A percentile compares a stretch with the other conserved stretches of the same genome.
Conservation (phyloP, 2,888 invertebrate species). For the Rapana venosa region DNA sequence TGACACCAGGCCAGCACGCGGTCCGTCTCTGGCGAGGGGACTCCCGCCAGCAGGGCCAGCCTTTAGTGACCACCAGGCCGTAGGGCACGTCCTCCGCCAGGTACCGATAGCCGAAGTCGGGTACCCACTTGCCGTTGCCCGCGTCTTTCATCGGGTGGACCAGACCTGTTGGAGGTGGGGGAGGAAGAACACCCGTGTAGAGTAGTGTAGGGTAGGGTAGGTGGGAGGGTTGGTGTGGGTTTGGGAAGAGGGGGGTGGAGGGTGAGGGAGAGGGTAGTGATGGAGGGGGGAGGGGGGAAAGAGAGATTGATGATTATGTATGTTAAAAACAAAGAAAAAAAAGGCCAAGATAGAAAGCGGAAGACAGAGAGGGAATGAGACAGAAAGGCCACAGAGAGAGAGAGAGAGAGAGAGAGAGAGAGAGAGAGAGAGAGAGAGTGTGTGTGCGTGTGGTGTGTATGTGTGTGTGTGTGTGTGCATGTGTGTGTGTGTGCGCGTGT, state of each 20-base stretch:
- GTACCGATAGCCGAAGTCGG: slow-evolving; percentile 67
- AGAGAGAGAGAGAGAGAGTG: too few species aligned
- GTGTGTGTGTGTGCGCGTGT: slow-evolving; percentile 10
- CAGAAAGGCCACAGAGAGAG: too few species aligned
- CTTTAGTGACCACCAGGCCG: slow-evolving; percentile 66
- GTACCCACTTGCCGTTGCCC: slow-evolving; percentile 59
- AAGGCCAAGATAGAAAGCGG: neutral
- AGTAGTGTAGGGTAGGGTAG: neutral
- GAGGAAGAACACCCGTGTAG: neutral
- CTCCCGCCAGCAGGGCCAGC: slow-evolving; percentile 64
- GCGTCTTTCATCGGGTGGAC: slow-evolving; percentile 62
- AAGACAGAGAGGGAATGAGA: neutral
- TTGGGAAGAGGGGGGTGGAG: too few species aligned
- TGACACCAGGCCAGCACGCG: slow-evolving; percentile 65
- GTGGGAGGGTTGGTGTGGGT: too few species aligned
- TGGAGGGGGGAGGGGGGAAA: too few species aligned
- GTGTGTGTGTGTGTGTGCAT: too few species aligned
- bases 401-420: too few species aligned
- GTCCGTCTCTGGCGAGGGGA: slow-evolving; percentile 64
- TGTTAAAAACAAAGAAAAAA: too few species aligned
- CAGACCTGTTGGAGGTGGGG: slow-evolving; percentile 49
- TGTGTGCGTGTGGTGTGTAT: too few species aligned
- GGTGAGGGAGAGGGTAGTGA: too few species aligned
- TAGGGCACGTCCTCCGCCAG: slow-evolving; percentile 65
- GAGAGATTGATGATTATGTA: too few species aligned